Base-by-base conservation (phyloP, 2,888 invertebrate species). In the Drosophila borborema region DNA sequence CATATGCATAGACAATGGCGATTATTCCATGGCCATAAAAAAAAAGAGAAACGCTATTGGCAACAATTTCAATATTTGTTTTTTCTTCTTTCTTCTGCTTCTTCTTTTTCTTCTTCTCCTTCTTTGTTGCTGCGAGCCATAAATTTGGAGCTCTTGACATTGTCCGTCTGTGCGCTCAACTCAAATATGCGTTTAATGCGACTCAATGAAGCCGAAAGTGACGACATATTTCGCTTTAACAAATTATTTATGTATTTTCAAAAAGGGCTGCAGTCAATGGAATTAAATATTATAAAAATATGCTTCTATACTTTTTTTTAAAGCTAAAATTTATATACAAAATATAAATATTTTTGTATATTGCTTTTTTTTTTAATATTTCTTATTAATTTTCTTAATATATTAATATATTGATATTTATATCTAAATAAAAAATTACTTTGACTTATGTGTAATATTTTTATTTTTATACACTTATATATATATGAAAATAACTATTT, bases 191-290 rank as follows among this genome's bases (percentile, higher is more conserved):
- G n/a, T 14, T n/a, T 28, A 74, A 78, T 58, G 20, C 55, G 61
- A 58, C 53, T 59, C 68, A 78, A 53, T 71, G 68, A 55, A 74
- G 55, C 73, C 73, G 69, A 61, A 77, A 71, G 51, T 66, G 61
- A 71, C 65, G 81, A 68, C 60, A 63, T n/a, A 70, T 54, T 54
- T 31, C 10, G 43, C 41, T 43, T 49, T 34, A 48, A 4, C 40
- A 69, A 36, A 64, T 45, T 64, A 54, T 72, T 55, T 45, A 56
- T 54, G 16, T 58, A 34, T 38, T 16, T 14, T 9, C 12, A 4
- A 31, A n/a, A 18, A 68, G 75, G 80, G 70, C 20, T 77, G 64
- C 62, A 43, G 18, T 3, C 40, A 31, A 23, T 5, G 20, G 23
- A 54, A 36, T 7, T 9, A 38, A 53, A 23, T 16, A 20, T 20